Evolutionary conservation across 2,888 invertebrate species (phyloP), one percentile per base, ranked within the genome.

Genomic region (Argyresthia goedartella): DNA sequence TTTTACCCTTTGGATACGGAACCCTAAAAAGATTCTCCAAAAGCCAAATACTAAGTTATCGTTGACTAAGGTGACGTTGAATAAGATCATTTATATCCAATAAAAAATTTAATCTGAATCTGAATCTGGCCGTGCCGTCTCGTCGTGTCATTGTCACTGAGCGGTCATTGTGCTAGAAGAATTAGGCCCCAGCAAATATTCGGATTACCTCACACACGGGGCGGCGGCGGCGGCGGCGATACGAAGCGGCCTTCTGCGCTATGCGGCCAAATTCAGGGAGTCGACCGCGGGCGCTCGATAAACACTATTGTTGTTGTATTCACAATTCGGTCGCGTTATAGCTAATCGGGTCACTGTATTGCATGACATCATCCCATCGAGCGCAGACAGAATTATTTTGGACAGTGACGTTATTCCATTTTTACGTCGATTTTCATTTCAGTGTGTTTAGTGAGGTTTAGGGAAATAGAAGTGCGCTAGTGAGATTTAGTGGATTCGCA

Each of bases 331-430:
- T 54, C 50, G 72, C 49, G 15, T 73, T 66, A 55, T 58, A 60
- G 57, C 64, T 73, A 81, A 76, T 75, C 76, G 66, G 81, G 81
- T 62, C 63, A 76, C 73, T 68, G 25, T 25, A 2, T 25, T 25
- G 60, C 59, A 74, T 85, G 85, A 84, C 81, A 80, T 85, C 84
- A 84, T 79, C 70, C 58, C 57, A 61, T n/a, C 8, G 34, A 14
- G 13, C 7, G 6, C n/a, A n/a, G 13, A 64, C 66, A 62, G 61
- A 64, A 64, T 71, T 80, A 81, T 79, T 82, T 82, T 82, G 82
- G 77, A 76, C 67, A 33, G 78, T 84, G 81, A 85, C 82, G 81
- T 76, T 62, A 58, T 61, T 60, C 59, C 67, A 63, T 67, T 73
- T 73, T 74, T 61, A 73, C 77, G 3, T 2, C 6, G 25, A 71